A percentile compares a stretch with the other conserved stretches of the same genome.
phyloP scores from a whole-genome alignment of 2,797 vertebrate genomes.

The Pseudomugil gertrudae region DNA sequence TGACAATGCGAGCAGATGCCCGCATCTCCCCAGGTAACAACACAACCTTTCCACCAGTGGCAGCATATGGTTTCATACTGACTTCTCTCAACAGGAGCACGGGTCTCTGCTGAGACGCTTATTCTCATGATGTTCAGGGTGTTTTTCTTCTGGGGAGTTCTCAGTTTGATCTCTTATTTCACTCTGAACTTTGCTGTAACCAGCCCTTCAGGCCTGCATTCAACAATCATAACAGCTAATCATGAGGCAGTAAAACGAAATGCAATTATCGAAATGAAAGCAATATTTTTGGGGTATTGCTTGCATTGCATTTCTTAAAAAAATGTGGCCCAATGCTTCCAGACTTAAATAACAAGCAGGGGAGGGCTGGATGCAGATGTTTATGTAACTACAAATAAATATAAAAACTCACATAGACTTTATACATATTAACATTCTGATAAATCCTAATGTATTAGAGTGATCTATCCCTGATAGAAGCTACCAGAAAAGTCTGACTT shows the following conservation, averaged over 20 bases:
- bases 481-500: neutral
- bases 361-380: conserved; percentile 4
- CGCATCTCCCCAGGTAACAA: conserved; percentile 5
- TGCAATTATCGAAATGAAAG: conserved; percentile 53
- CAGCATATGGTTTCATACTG: conserved; percentile 21
- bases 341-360: conserved; percentile 1
- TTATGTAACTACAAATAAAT: neutral
- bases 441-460: neutral
- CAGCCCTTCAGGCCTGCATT: conserved; percentile 34
- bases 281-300: conserved; percentile 28
- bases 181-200: conserved; percentile 48
- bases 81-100: conserved; percentile 15
- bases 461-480: neutral
- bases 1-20: neutral
- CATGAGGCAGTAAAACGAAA: conserved; percentile 54
- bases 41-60: conserved; percentile 7
- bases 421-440: neutral
- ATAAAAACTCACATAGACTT: neutral
- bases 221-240: conserved; percentile 47
- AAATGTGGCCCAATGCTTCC: conserved; percentile 11
- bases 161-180: conserved; percentile 64
- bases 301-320: conserved; percentile 14
- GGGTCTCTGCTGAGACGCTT: conserved; percentile 10
- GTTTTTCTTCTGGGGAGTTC: conserved; percentile 27
- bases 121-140: conserved; percentile 13